Conservation (phyloP, 1,140 invertebrate species). For the Melanaphis sacchari region DNA sequence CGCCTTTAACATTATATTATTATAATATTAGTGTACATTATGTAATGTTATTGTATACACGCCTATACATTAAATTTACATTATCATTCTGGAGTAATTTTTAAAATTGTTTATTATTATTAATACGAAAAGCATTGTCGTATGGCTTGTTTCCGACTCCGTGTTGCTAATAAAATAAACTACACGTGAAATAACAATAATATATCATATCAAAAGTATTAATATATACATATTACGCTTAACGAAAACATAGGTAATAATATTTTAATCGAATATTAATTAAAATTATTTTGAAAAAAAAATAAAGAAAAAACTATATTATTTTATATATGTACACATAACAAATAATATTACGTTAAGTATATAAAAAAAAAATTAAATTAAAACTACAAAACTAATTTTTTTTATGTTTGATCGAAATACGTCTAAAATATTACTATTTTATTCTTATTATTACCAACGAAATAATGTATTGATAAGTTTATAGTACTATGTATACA, state of each 20-base stretch:
- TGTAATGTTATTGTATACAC: neutral
- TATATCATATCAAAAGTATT: slow-evolving; percentile 44
- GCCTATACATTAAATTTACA: neutral
- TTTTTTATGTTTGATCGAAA: slow-evolving; percentile 27
- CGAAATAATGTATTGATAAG: neutral
- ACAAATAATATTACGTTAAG: slow-evolving; percentile 48
- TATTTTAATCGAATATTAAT: slow-evolving; percentile 20
- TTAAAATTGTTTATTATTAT: neutral
- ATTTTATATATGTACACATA: slow-evolving; percentile 43
- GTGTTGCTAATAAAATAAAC: slow-evolving; percentile 38
- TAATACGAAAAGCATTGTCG: slow-evolving; percentile 18
- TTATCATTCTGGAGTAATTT: slow-evolving; percentile 15
- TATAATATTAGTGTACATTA: neutral
- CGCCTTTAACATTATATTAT: neutral
- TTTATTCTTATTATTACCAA: neutral
- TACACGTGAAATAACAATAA: slow-evolving; percentile 37
- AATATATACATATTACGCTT: slow-evolving; percentile 38
- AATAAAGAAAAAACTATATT: slow-evolving; percentile 8
- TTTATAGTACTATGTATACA: neutral
- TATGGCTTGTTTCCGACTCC: slow-evolving; percentile 7
- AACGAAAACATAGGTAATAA: neutral
- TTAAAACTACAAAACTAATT: slow-evolving; percentile 46
- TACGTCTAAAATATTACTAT: slow-evolving; percentile 6
- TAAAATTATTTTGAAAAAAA: slow-evolving; percentile 30
- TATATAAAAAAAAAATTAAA: slow-evolving; percentile 43